These are phyloP conservation scores for Daphoenositta chrysoptera DNA, from an alignment of 2,113 vertebrate genomes.

Conservation along the genomic window DNA sequence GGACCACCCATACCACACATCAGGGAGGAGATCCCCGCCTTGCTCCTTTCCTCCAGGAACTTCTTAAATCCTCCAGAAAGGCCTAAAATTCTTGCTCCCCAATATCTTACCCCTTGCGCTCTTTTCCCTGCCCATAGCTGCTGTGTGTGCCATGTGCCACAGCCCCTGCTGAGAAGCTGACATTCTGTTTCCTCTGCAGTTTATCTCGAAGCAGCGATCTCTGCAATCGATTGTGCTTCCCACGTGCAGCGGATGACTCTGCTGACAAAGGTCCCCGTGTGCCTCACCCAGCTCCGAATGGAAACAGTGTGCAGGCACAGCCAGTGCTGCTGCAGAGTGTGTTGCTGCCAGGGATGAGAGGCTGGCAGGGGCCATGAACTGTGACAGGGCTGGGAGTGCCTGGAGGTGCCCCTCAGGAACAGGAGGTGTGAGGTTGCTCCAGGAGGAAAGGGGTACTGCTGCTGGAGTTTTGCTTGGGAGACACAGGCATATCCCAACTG, in stretches of 20 bases:
- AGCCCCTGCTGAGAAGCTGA: neutral
- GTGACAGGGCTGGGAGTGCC: neutral
- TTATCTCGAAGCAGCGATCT: neutral
- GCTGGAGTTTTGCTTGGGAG: neutral
- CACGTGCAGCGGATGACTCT: neutral
- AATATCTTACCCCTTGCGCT: rapidly evolving
- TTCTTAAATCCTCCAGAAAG: neutral
- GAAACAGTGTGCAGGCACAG: neutral
- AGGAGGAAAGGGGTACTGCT: neutral
- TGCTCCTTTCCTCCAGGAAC: neutral
- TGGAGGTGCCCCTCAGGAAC: neutral
- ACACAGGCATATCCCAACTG: rapidly evolving
- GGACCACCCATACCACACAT: neutral
- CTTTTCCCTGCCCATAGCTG: neutral
- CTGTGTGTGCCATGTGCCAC: neutral
- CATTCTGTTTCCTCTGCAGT: neutral
- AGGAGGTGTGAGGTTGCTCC: neutral
- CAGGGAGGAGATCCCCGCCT: neutral
- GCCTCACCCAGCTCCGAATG: neutral
- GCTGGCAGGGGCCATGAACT: neutral
- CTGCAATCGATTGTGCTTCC: rapidly evolving
- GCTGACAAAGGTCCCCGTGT: neutral
- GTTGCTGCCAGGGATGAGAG: neutral
- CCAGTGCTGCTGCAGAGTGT: rapidly evolving
- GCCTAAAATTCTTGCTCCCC: neutral